Evolutionary conservation across 1,140 invertebrate species (phyloP), one percentile per base, ranked within the genome.

Genomic region (Eumeta japonica): DNA sequence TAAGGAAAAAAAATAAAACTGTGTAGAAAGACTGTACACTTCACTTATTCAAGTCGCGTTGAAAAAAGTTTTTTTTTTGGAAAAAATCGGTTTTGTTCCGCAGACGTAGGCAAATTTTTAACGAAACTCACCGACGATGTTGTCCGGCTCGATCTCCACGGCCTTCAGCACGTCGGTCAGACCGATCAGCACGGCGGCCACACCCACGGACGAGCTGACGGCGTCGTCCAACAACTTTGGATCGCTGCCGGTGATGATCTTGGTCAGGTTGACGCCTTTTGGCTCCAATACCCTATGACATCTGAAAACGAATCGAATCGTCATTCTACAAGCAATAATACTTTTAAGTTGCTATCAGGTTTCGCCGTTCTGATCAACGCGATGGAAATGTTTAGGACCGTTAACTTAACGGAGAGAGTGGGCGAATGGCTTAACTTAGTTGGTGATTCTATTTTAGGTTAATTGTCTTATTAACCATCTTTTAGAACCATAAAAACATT

Each of bases 141-240:
- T 88, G 68, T 94, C 89, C 3, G 85, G 83, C 41, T 85, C 79
- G 11, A 96, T 78, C 11, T 85, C 86, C 39, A 94, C 45, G 1
- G 74, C 62, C 28, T 66, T 79, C 16, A 96, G 59, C 1, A 91
- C 52, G 63, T 95, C 90, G 10, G 90, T 86, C 10, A 96, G 72
- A 16, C 83, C 92, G 46, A 95, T 86, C 81, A 92, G 76, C 70
- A 97, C 84, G 13, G 92, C 88, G 11, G 92, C 90, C 54, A 97
- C 96, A 18, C 89, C 88, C 28, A 96, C 85, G 75, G 97, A 96
- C 0, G 88, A 89, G 62, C 94, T 84, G 0, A 95, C 58, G 41
- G 92, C 85, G 55, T 91, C 88, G 35, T 93, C 83, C 61, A 88
- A 91, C 2, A 83, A 86, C 34, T 76, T 80, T 3, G 86, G 83